These are phyloP conservation scores for Phenganax stokvisi DNA, from an alignment of 92 coral and sea anemone species.

Conservation along the genomic window DNA sequence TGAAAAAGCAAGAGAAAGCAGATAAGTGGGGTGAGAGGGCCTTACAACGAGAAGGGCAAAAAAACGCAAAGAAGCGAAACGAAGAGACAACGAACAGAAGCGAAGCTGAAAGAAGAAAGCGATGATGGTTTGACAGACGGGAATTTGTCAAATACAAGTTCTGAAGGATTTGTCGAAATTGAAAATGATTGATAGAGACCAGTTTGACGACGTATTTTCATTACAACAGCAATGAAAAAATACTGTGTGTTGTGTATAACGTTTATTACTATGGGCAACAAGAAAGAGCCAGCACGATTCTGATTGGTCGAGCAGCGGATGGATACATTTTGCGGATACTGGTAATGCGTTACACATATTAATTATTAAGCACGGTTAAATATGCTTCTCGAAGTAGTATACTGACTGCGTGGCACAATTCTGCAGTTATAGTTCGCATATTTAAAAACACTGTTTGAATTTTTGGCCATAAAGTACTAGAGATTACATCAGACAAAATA, in stretches of 20 bases:
- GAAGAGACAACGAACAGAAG: slow-evolving; percentile 15
- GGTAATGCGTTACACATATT: slow-evolving; percentile 10
- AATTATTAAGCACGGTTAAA: slow-evolving; percentile 4
- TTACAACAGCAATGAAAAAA: not conserved
- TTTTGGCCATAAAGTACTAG: not conserved
- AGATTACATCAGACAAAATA: not conserved
- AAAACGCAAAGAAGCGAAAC: not conserved
- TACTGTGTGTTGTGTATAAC: not conserved
- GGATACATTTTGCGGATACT: slow-evolving; percentile 14
- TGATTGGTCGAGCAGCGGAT: slow-evolving; percentile 3
- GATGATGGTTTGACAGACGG: slow-evolving; percentile 1
- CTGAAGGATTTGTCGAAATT: not conserved
- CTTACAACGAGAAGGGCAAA: slow-evolving; percentile 4
- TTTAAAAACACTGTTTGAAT: not conserved
- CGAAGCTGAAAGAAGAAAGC: not conserved
- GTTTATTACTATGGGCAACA: slow-evolving; percentile 14
- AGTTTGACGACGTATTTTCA: slow-evolving; percentile 25
- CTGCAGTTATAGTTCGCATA: not conserved
- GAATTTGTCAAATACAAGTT: not conserved
- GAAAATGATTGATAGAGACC: not conserved
- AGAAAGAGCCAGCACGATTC: not conserved
- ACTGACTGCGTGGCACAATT: not conserved
- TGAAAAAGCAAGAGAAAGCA: slow-evolving; percentile 1
- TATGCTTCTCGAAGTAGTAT: not conserved
- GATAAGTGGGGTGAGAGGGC: not conserved